phyloP scores from a whole-genome alignment of 2,113 vertebrate species.

The Saguinus midas region DNA sequence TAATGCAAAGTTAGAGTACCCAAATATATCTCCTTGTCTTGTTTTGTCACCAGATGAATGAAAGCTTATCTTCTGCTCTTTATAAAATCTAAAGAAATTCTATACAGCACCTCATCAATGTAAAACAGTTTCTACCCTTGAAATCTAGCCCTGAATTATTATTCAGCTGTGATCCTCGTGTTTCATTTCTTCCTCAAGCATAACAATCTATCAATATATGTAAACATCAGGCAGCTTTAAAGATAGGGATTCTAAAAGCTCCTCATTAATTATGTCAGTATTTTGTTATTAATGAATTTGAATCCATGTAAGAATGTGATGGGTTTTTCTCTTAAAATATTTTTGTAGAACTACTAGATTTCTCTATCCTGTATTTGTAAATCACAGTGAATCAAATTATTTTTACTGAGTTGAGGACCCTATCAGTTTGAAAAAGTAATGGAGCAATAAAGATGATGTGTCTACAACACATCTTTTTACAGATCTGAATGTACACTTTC shows the following conservation, averaged over 20 bases:
- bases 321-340: neutral
- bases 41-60: conserved; percentile 50
- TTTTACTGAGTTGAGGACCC: neutral
- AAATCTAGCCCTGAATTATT: neutral
- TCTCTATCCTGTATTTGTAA: neutral
- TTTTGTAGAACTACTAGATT: neutral
- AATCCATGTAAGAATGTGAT: neutral
- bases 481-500: neutral
- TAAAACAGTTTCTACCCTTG: neutral
- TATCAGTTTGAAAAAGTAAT: neutral
- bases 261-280: neutral
- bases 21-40: conserved; percentile 49
- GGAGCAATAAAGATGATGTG: neutral
- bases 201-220: neutral
- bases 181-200: neutral
- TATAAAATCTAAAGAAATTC: conserved; percentile 14
- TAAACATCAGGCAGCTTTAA: neutral
- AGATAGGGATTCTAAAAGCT: neutral
- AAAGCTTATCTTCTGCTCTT: neutral
- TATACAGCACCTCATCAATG: conserved; percentile 5
- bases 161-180: neutral
- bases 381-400: neutral
- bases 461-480: neutral
- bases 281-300: neutral
- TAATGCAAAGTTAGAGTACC: conserved; percentile 58